Evolutionary conservation across 1,140 invertebrate species (phyloP), one percentile per base, ranked within the genome.

Genomic region (Euwallacea similis): DNA sequence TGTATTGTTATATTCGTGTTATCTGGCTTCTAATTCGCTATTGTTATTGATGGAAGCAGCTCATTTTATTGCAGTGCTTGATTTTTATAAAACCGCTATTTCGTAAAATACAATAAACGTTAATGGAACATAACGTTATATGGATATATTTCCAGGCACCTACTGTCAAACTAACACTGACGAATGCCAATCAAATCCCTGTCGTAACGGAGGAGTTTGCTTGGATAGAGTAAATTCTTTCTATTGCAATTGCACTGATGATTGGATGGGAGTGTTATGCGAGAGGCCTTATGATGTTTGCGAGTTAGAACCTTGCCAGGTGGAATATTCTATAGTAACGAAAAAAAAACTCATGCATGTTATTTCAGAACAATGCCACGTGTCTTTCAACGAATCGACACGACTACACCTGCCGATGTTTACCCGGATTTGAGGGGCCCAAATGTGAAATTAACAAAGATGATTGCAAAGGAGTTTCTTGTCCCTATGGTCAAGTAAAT

Each of bases 371-470:
- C 78, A 89, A 88, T 63, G 92, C 86, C 7, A 88, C 85, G 0
- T 94, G 92, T 78, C 77, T 83, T 6, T 72, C 83, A 74, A 72
- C 79, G 66, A 84, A 81, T 2, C 83, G 80, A 13, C 81, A 80
- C 0, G 84, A 85, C 7, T 88, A 84, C 71, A 81, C 84, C 8
- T 90, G 88, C 77, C 79, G 86, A 56, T 89, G 88, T 77, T 76
- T 76, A 4, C 75, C 82, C 4, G 82, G 82, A 76, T 97, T 89
- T 83, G 87, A 88, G 63, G 95, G 95, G 7, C 82, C 86, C 60
- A 81, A 87, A 15, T 98, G 95, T 82, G 91, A 96, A 66, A 83
- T 85, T 33, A 87, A 93, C 70, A 87, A 91, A 58, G 89, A 94
- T 82, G 89, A 94, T 53, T 94, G 93, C 73, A 74, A 84, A 0